These are phyloP conservation scores for Fringilla coelebs DNA, from an alignment of 2,797 vertebrate genomes.

Conservation along the genomic window DNA sequence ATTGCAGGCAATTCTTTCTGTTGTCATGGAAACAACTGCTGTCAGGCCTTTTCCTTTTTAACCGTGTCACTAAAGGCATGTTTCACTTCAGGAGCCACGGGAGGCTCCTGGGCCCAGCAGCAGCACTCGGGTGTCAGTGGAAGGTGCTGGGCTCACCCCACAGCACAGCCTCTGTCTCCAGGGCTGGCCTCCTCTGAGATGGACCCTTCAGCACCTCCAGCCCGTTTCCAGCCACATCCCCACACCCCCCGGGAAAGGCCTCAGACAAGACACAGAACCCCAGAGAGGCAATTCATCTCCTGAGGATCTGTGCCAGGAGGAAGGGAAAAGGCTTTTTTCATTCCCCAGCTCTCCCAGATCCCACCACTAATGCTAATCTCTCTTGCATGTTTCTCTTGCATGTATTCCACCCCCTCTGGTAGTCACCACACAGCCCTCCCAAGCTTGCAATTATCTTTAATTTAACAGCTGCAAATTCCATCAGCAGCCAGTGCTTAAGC, in stretches of 20 bases:
- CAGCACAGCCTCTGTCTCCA: neutral
- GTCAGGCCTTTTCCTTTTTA: slow-evolving; percentile 36
- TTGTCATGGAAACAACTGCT: slow-evolving; percentile 72
- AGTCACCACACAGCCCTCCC: slow-evolving; percentile 33
- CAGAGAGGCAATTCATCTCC: neutral
- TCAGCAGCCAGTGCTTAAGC: neutral
- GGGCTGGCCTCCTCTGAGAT: neutral
- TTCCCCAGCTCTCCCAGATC: neutral
- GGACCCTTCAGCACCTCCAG: neutral
- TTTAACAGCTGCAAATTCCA: slow-evolving; percentile 15
- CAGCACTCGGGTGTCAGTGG: neutral
- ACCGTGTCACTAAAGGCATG: slow-evolving; percentile 28
- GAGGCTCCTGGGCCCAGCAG: neutral
- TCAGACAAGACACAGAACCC: neutral
- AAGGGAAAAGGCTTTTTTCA: neutral
- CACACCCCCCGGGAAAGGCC: accelerated
- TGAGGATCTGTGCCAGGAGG: neutral
- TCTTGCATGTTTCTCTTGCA: neutral
- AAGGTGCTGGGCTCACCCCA: neutral
- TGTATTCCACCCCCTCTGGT: neutral
- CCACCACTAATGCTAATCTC: neutral
- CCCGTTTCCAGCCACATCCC: neutral
- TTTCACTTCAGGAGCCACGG: neutral
- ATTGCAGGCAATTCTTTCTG: slow-evolving; percentile 61
- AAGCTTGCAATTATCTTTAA: slow-evolving; percentile 34